Conservation (phyloP, 1,140 invertebrate genomes). For the Maniola jurtina region DNA sequence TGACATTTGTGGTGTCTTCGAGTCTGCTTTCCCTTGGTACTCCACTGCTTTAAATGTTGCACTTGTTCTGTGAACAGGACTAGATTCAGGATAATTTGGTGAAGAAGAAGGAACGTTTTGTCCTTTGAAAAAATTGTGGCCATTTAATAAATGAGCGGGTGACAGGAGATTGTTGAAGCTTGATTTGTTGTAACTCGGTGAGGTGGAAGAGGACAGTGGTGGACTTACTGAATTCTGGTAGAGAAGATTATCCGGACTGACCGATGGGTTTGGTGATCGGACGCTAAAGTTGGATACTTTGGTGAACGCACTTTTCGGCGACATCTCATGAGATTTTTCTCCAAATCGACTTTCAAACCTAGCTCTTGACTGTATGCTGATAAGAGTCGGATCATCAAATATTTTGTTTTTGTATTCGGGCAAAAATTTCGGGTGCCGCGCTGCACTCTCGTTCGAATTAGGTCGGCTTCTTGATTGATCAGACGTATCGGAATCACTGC, state of each 20-base stretch:
- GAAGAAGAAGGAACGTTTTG: constrained; percentile 73
- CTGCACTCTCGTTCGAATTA: constrained; percentile 75
- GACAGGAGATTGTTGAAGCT: constrained; percentile 68
- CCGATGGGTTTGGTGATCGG: constrained; percentile 82
- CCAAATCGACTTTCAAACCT: constrained; percentile 69
- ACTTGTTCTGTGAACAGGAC: constrained; percentile 40
- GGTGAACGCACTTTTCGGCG: constrained; percentile 87
- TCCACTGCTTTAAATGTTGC: constrained; percentile 56
- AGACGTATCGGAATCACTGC: constrained; percentile 76
- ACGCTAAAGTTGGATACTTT: constrained; percentile 81
- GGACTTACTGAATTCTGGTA: constrained; percentile 89
- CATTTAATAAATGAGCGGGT: constrained; percentile 74
- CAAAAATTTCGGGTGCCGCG: constrained; percentile 65
- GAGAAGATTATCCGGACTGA: constrained; percentile 86
- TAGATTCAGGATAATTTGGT: constrained; percentile 73
- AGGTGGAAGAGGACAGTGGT: constrained; percentile 79
- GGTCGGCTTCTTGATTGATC: constrained; percentile 73
- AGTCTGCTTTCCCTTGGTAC: constrained; percentile 53
- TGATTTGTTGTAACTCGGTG: constrained; percentile 66
- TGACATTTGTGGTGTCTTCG: constrained; percentile 54
- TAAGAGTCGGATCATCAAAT: constrained; percentile 80
- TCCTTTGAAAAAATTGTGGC: constrained; percentile 78
- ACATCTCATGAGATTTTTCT: constrained; percentile 62
- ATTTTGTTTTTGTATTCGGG: constrained; percentile 80
- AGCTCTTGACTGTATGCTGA: constrained; percentile 75